Evolutionary conservation across 2,113 vertebrate species (phyloP), one percentile per base, ranked within the genome.

Genomic region (Cyphomyrus plagiostoma): DNA sequence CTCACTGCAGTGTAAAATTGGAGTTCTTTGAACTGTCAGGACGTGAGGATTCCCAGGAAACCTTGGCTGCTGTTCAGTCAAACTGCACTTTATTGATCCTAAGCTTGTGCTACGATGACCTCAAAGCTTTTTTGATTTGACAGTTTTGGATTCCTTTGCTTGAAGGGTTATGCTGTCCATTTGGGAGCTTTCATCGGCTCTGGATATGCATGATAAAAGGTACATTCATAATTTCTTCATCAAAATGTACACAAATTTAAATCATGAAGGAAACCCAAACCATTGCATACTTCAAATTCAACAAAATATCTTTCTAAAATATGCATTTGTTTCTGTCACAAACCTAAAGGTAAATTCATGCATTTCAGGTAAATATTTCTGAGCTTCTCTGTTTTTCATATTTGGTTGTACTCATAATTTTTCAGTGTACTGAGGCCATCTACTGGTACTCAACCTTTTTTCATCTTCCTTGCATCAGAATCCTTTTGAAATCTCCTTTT

Each of bases 371-470:
- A 77, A 49, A 35, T 35, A 21, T 10, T 70, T 30, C 62, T 50
- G 23, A 48, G 39, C 26, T 4, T 53, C 35, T 88, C 50, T 56
- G n/a, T 48, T 62, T 35, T 74, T 26, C 77, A 15, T n/a, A 19
- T 48, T 58, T 3, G 11, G 42, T 13, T 77, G 3, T 7, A 50
- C 39, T 62, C 21, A 86, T 56, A 74, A 56, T 70, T 91, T 90
- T 90, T 91, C 89, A 93, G 93, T 90, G 90, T 89, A 90, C 92
- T 92, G 93, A 93, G 94, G 93, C 93, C 94, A 92, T 93, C 94
- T 94, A 88, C 93, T 93, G 94, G 93, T 30, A 70, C 89, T 87
- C 26, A 35, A 45, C 82, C 30, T 9, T 77, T 88, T 74, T 46
- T 74, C 21, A 19, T 45, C 52, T 53, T 21, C 35, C 48, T 56